A percentile compares a stretch with the other conserved stretches of the same genome.
phyloP scores from a whole-genome alignment of 2,797 vertebrate species.

The Danio choprae region DNA sequence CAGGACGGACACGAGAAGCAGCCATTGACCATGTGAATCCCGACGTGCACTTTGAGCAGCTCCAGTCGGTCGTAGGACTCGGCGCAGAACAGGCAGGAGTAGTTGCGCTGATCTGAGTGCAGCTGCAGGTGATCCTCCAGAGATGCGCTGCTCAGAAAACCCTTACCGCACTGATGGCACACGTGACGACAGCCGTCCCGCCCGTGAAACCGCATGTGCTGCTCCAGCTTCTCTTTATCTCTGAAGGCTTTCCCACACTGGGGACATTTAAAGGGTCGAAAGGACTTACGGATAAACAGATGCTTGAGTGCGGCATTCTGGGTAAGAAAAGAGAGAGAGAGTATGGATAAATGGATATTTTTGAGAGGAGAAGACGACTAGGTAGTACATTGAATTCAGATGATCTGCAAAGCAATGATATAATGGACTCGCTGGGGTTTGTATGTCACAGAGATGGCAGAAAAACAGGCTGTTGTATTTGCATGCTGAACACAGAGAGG shows the following conservation, averaged over 20 bases:
- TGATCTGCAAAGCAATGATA: not conserved
- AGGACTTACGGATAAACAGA: conserved; percentile 95
- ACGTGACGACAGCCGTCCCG: conserved; percentile 89
- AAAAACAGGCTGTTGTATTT: not conserved
- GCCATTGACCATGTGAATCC: conserved; percentile 88
- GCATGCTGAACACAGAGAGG: not conserved
- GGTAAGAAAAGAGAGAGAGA: conserved; percentile 42
- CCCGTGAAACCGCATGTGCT: conserved; percentile 92
- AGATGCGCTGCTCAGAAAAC: conserved; percentile 86
- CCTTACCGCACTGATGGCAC: conserved; percentile 96
- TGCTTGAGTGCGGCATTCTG: conserved; percentile 98
- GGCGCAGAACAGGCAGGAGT: conserved; percentile 93
- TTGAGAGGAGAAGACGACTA: conserved; percentile 3
- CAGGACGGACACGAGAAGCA: conserved; percentile 94
- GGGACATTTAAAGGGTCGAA: conserved; percentile 95
- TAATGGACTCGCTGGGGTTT: not conserved
- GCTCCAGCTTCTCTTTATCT: conserved; percentile 96
- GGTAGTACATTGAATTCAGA: not conserved
- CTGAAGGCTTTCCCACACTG: conserved; percentile 97
- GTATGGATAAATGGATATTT: conserved; percentile 6
- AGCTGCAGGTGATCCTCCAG: conserved; percentile 93
- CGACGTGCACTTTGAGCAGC: conserved; percentile 93
- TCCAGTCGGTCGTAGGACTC: conserved; percentile 94
- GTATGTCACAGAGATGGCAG: not conserved
- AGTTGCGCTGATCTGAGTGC: conserved; percentile 93